These are phyloP conservation scores for Subacronicta megacephala DNA, from an alignment of 2,888 invertebrate genomes.

Conservation along the genomic window DNA sequence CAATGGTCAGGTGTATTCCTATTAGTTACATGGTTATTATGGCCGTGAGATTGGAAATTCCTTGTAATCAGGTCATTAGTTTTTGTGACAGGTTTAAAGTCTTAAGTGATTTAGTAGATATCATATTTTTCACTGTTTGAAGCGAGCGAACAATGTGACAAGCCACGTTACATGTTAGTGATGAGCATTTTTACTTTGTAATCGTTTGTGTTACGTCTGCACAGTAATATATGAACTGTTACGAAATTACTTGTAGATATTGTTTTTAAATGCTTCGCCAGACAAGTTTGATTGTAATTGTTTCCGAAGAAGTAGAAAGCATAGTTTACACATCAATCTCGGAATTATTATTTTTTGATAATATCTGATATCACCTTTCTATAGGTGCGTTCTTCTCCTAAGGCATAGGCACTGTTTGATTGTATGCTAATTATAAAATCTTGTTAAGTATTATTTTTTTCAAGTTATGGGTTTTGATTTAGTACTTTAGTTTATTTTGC, in stretches of 20 bases:
- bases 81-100: constrained; percentile 24
- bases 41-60: constrained; percentile 27
- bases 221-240: constrained; percentile 20
- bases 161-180: constrained; percentile 24
- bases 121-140: constrained; percentile 15
- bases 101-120: constrained; percentile 26
- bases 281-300: constrained; percentile 8
- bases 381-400: too few relatives aligned
- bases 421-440: not conserved
- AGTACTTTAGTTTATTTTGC: too few relatives aligned
- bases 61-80: constrained; percentile 37
- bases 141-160: constrained; percentile 20
- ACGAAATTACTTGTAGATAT: constrained; percentile 11
- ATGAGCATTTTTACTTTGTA: constrained; percentile 33
- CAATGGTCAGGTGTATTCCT: constrained; percentile 39
- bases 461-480: too few relatives aligned
- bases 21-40: constrained; percentile 36
- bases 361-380: not conserved
- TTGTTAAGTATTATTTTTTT: too few relatives aligned
- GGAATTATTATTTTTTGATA: not conserved
- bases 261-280: constrained; percentile 1
- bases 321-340: not conserved
- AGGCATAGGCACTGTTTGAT: not conserved
- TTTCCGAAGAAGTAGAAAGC: not conserved
- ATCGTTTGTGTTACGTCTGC: constrained; percentile 33